A percentile compares a stretch with the other conserved stretches of the same genome.
Conservation (phyloP, 2,797 vertebrate genomes). For the Sebastes minor region DNA sequence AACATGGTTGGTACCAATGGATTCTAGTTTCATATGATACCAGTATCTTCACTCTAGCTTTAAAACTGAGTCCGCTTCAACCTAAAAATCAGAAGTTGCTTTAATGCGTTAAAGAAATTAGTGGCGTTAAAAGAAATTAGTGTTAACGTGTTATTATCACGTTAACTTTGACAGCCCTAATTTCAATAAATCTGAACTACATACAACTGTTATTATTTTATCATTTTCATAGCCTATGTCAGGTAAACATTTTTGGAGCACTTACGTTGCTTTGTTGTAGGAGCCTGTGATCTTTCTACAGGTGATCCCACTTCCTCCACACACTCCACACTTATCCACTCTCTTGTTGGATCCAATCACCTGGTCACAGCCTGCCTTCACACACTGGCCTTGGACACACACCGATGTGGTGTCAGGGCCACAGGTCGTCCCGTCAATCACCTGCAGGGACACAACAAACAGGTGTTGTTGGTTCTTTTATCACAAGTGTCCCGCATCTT, state of each 20-base stretch:
- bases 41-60: too few relatives aligned
- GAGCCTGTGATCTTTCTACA: slow-evolving; percentile 94
- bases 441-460: slow-evolving; percentile 74
- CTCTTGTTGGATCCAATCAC: slow-evolving; percentile 91
- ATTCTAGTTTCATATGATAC: too few relatives aligned
- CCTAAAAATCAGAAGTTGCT: too few relatives aligned
- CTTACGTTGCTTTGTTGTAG: slow-evolving; percentile 90
- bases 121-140: too few relatives aligned
- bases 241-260: neutral
- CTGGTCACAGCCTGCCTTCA: slow-evolving; percentile 96
- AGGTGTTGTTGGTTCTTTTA: neutral
- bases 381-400: slow-evolving; percentile 94
- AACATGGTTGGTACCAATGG: too few relatives aligned
- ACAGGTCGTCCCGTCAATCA: slow-evolving; percentile 93
- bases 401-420: slow-evolving; percentile 94
- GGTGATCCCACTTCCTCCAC: slow-evolving; percentile 88
- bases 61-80: too few relatives aligned
- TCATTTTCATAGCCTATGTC: neutral
- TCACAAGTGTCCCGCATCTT: neutral
- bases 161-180: too few relatives aligned
- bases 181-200: neutral
- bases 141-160: too few relatives aligned
- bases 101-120: too few relatives aligned
- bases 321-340: slow-evolving; percentile 94
- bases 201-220: neutral